Percentiles rank a stretch among this genome's conserved stretches.
These are phyloP conservation scores for Phocoena phocoena DNA, from an alignment of 2,113 vertebrate genomes.

Conservation along the genomic window DNA sequence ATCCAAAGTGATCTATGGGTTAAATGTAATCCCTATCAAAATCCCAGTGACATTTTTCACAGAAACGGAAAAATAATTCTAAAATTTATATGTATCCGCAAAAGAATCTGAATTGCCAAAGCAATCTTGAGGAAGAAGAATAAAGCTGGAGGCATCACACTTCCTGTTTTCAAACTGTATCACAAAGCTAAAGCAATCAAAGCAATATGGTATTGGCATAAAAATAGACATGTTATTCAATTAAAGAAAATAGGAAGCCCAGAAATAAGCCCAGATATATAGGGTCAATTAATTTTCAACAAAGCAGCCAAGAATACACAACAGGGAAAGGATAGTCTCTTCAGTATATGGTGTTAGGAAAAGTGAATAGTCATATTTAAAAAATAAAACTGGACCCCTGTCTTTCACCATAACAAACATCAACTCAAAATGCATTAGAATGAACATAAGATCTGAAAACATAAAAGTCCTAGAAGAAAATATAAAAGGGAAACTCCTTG, in stretches of 20 bases:
- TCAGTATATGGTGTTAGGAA: not conserved
- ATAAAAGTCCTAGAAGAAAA: not conserved
- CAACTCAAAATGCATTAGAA: not conserved
- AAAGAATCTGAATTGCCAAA: not conserved
- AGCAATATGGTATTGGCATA: not conserved
- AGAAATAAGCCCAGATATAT: not conserved
- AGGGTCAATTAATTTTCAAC: not conserved
- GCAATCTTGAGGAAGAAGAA: not conserved
- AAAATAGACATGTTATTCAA: not conserved
- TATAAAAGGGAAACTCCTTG: not conserved
- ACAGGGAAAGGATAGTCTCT: not conserved
- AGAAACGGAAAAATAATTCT: not conserved
- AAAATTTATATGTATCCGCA: not conserved
- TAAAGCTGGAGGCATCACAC: not conserved
- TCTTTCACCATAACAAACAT: not conserved
- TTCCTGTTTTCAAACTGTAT: not conserved
- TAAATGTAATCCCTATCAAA: not conserved
- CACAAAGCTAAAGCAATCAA: not conserved
- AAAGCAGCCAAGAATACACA: not conserved
- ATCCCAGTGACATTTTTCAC: not conserved
- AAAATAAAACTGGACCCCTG: not conserved
- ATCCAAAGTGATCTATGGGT: not conserved
- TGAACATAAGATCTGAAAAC: not conserved
- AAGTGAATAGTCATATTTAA: not conserved
- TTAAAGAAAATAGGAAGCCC: not conserved